Evolutionary conservation across 2,113 vertebrate species (phyloP).

Genomic region (Butastur rufipennis): DNA sequence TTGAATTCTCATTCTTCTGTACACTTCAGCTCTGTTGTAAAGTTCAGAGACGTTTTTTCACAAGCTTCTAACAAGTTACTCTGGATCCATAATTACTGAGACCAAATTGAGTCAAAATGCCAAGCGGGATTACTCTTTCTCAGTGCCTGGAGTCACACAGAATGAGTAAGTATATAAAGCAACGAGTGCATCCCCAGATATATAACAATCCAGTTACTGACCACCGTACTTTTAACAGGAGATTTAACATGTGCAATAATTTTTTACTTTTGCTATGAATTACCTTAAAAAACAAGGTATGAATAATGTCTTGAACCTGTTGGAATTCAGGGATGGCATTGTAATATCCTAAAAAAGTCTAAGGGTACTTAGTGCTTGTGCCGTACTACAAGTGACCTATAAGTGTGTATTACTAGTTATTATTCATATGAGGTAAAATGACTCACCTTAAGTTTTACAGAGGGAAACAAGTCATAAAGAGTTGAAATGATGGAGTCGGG

Average conservation of each 20-base stretch:
- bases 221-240: neutral
- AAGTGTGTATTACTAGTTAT: neutral
- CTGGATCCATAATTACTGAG: neutral
- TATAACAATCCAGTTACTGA: neutral
- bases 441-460: neutral
- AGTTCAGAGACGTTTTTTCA: neutral
- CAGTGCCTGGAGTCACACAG: neutral
- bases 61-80: neutral
- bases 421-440: neutral
- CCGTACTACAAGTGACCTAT: neutral
- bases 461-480: neutral
- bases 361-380: neutral
- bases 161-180: neutral
- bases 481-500: neutral
- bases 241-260: neutral
- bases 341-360: neutral
- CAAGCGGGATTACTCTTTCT: neutral
- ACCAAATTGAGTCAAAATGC: constrained; percentile 13
- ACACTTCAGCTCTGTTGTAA: neutral
- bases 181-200: rapidly evolving
- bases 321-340: neutral
- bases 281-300: neutral
- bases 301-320: neutral
- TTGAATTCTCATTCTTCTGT: neutral
- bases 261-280: neutral